phyloP scores from a whole-genome alignment of 2,797 vertebrate species.

The Macrochelys suwanniensis region DNA sequence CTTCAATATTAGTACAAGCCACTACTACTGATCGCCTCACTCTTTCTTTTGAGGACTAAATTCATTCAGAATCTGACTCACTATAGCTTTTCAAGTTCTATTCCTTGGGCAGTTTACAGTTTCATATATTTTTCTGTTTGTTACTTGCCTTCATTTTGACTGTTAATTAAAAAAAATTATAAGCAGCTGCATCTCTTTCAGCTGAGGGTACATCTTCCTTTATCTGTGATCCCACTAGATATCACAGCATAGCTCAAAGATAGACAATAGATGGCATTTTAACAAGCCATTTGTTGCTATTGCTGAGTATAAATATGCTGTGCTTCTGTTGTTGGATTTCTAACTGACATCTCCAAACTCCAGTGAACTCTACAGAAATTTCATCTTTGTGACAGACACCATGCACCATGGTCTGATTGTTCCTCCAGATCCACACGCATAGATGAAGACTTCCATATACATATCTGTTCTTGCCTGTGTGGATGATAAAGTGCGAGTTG shows the following conservation, averaged over 20 bases:
- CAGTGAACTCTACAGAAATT: not conserved
- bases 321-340: not conserved
- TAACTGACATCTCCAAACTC: not conserved
- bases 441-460: not conserved
- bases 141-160: not conserved
- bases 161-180: not conserved
- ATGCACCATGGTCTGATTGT: not conserved
- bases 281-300: not conserved
- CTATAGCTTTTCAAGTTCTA: not conserved
- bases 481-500: not conserved
- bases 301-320: not conserved
- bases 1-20: not conserved
- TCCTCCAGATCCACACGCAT: not conserved
- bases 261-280: not conserved
- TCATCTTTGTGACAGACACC: not conserved
- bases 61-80: not conserved
- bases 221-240: not conserved
- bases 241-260: not conserved
- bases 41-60: not conserved
- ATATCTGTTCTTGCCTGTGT: rapidly evolving
- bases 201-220: not conserved
- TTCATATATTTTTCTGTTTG: not conserved
- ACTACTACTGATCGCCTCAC: not conserved
- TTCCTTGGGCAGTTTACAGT: not conserved
- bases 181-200: not conserved